Base-by-base conservation (phyloP, 2,888 invertebrate species). In the Lasioglossum figueresi region DNA sequence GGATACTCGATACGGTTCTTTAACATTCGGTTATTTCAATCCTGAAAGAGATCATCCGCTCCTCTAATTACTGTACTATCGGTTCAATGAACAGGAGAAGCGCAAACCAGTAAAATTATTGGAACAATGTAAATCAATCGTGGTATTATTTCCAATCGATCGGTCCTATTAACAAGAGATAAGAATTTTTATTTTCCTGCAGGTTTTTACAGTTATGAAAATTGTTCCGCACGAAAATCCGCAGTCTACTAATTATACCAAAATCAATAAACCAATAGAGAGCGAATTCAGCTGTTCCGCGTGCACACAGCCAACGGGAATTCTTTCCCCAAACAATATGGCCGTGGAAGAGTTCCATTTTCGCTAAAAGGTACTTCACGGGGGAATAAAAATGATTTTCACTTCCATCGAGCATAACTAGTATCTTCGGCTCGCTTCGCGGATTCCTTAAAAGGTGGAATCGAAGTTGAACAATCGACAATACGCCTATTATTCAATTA, bases 381-480 rank as follows among this genome's bases (percentile, higher is more conserved):
- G 66, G 8, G 37, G 37, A 37, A 37, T 40, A 37, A 68, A 68
- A 68, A 37, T 68, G n/a, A 40, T 68, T 68, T 68, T 37, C 68
- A 23, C 23, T n/a, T n/a, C 10, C 10, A 23, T 12, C n/a, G 68
- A 68, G 23, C 40, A 37, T 23, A 37, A 37, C 63, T 16, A 37
- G 37, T 31, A 27, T 27, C 45, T 27, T 31, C 45, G 19, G 12
- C 1, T 2, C 19, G 27, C 72, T 19, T 8, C 45, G n/a, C 10
- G 27, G 43, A 45, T 14, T 72, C 31, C 10, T 45, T 10, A 10
- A 23, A n/a, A 27, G 34, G 31, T 31, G 19, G 56, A 48, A 23
- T 31, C 19, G 4, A 81, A 78, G 34, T 71, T 37, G 68, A 68
- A 68, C 68, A 68, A 68, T 16, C 45, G 19, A 23, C 59, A 56